Conservation (phyloP, 2,888 invertebrate species). For the Morpho helenor region DNA sequence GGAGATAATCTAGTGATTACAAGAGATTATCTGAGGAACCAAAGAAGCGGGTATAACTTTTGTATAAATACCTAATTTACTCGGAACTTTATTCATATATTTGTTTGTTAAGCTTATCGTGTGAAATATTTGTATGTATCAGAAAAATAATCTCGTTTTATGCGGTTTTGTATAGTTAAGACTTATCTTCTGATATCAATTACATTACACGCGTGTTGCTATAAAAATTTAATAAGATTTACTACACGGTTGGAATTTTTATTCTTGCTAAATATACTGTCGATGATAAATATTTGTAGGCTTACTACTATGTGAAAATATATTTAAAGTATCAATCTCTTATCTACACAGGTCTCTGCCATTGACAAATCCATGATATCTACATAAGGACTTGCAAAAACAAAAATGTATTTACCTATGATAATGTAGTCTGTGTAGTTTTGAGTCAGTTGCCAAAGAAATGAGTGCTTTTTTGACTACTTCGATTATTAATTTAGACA, state of each 20-base stretch:
- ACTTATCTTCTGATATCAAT: constrained; percentile 28
- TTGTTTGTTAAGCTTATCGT: constrained; percentile 61
- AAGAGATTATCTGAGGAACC: constrained; percentile 50
- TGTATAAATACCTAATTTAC: constrained; percentile 65
- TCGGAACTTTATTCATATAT: constrained; percentile 52
- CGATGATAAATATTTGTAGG: too few species aligned
- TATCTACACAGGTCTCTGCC: too few species aligned
- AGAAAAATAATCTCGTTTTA: constrained; percentile 41
- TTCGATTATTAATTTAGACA: too few species aligned
- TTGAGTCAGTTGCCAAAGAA: too few species aligned
- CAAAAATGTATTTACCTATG: too few species aligned
- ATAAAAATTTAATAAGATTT: constrained; percentile 9
- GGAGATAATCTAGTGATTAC: constrained; percentile 66
- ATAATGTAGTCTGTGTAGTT: too few species aligned
- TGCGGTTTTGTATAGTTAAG: constrained; percentile 25
- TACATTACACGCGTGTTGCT: constrained; percentile 16
- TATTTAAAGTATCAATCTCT: too few species aligned
- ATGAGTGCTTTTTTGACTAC: too few species aligned
- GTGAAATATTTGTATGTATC: constrained; percentile 48
- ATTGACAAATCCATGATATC: too few species aligned
- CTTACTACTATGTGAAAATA: too few species aligned
- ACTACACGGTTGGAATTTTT: constrained; percentile 6
- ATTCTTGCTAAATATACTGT: constrained; percentile 3
- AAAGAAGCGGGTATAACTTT: constrained; percentile 54
- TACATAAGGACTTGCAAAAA: too few species aligned